Percentiles rank a stretch among this genome's conserved stretches.
phyloP scores from a whole-genome alignment of 2,113 vertebrate species.

The Collichthys lucidus region DNA sequence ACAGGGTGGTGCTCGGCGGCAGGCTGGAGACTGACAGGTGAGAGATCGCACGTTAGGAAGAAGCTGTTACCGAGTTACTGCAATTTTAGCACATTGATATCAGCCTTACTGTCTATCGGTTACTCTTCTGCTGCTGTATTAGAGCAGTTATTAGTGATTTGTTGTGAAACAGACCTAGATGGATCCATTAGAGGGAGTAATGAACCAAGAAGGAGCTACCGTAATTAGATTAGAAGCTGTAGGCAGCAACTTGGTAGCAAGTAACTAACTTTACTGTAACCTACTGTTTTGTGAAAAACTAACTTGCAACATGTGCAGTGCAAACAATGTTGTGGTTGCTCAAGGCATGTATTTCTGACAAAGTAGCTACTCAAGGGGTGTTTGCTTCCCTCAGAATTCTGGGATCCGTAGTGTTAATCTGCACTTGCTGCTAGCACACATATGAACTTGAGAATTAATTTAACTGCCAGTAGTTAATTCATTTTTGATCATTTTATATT shows the following conservation, averaged over 20 bases:
- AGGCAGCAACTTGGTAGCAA: too few relatives aligned
- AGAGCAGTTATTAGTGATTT: too few relatives aligned
- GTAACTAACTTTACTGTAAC: too few relatives aligned
- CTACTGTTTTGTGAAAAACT: too few relatives aligned
- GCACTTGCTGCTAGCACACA: neutral
- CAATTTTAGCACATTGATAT: neutral
- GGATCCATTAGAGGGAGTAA: too few relatives aligned
- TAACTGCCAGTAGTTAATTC: neutral
- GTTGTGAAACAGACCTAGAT: too few relatives aligned
- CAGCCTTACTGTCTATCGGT: neutral
- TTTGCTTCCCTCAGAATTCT: neutral
- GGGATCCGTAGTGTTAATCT: neutral
- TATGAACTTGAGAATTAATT: neutral
- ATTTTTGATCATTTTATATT: neutral
- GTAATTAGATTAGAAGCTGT: too few relatives aligned
- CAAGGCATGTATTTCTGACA: neutral
- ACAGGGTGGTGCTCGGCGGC: conserved; percentile 85
- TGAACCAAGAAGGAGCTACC: too few relatives aligned
- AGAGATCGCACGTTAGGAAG: neutral
- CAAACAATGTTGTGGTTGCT: too few relatives aligned
- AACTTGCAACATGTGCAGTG: too few relatives aligned
- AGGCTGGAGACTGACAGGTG: conserved; percentile 83
- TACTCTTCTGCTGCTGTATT: too few relatives aligned
- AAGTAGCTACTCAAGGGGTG: neutral
- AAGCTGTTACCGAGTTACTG: neutral